Evolutionary conservation across 2,888 invertebrate species (phyloP), one percentile per base, ranked within the genome.

Genomic region (Celastrina argiolus): DNA sequence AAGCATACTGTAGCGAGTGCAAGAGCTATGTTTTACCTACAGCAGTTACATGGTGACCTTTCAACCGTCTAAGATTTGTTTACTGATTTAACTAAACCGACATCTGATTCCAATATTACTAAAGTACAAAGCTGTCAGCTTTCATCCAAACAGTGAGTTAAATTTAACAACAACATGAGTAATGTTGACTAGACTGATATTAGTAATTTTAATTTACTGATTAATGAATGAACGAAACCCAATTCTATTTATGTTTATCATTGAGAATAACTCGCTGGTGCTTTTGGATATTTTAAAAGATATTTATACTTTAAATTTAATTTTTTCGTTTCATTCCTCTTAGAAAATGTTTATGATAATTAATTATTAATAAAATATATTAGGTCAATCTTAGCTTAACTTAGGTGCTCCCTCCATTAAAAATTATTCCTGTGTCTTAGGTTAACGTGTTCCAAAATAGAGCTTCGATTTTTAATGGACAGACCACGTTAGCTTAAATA

Each of bases 261-360:
- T 61, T 69, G 67, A 66, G 69, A 70, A 66, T 65, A 76, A 22
- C 61, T 80, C 75, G 73, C 88, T 90, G 88, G 90, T 77, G 90
- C 90, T 91, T 87, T 91, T 91, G 90, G 90, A 91, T 91, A 88
- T 88, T 69, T 65, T 66, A 77, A 77, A 81, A 84, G 82, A 78
- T 75, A 78, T 75, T 79, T 78, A 51, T 71, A 72, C 67, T 70
- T 70, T 79, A 81, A 77, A 78, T 79, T 81, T 85, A 74, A 80
- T 83, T 77, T 88, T 90, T 91, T 91, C 90, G 90, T 91, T 91
- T 91, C 90, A 87, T 91, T 89, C 90, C 90, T 90, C 85, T 82
- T 84, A 80, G 87, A 87, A 89, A 78, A 88, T 87, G 87, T 87
- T 72, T 78, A 76, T 77, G 82, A 79, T 78, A 71, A 80, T 84